phyloP scores from a whole-genome alignment of 2,113 vertebrate species.

The Bubo bubo region DNA sequence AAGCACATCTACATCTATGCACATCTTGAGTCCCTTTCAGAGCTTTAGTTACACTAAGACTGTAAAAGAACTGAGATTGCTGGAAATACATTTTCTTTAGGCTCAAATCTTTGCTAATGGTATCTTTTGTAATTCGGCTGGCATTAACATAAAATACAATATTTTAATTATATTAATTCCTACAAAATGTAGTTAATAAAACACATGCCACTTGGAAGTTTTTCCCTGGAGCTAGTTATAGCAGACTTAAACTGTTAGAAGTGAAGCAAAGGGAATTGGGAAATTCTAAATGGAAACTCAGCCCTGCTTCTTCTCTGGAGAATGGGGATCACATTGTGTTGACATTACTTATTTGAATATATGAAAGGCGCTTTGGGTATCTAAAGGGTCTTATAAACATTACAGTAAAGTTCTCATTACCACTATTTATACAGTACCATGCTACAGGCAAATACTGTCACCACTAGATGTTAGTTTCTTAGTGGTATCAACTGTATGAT shows the following conservation, averaged over 20 bases:
- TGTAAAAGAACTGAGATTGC: constrained; percentile 47
- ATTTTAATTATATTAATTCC: constrained; percentile 58
- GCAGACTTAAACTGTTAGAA: constrained; percentile 45
- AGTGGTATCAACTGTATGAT: neutral
- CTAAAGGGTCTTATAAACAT: neutral
- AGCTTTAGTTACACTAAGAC: constrained; percentile 38
- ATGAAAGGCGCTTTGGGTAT: neutral
- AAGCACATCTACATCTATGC: constrained; percentile 15
- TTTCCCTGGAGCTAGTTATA: constrained; percentile 36
- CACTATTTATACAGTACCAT: neutral
- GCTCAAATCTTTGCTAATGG: constrained; percentile 52
- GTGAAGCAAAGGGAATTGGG: neutral
- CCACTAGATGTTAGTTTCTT: neutral
- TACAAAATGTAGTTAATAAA: constrained; percentile 64
- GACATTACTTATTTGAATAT: neutral
- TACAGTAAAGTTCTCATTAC: neutral
- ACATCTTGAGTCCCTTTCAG: constrained; percentile 38
- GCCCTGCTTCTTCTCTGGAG: neutral
- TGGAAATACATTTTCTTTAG: constrained; percentile 61
- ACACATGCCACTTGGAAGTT: constrained; percentile 43
- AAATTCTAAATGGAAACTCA: neutral
- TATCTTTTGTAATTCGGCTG: constrained; percentile 51
- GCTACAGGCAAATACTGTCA: neutral
- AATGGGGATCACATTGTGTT: neutral
- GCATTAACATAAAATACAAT: constrained; percentile 44